Evolutionary conservation across 2,113 vertebrate genomes (phyloP).

Genomic region (Garra rufa): DNA sequence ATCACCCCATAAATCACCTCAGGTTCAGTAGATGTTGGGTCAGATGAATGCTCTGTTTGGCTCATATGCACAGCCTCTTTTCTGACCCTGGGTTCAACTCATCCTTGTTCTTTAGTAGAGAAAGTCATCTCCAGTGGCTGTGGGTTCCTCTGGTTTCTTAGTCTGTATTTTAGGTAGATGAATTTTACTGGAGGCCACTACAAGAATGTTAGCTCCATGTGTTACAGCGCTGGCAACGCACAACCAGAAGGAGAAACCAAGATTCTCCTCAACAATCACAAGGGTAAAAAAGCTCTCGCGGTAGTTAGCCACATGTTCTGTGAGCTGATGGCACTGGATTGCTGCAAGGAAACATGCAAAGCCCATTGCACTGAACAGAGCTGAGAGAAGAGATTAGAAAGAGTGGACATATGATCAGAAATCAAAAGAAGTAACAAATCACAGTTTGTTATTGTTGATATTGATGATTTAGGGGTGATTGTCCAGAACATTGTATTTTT

Average conservation of each 20-base stretch:
- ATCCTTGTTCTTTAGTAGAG: conserved; percentile 66
- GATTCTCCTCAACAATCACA: conserved; percentile 82
- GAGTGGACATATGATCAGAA: too few relatives aligned
- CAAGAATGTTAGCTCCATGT: conserved; percentile 83
- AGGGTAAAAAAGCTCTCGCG: conserved; percentile 86
- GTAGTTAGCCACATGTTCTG: conserved; percentile 89
- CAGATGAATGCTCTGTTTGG: not conserved
- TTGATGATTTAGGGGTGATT: not conserved
- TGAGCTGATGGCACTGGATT: conserved; percentile 83
- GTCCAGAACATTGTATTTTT: not conserved
- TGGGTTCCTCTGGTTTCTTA: conserved; percentile 88
- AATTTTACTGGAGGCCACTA: conserved; percentile 86
- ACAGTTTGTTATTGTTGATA: not conserved
- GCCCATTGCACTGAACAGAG: conserved; percentile 80
- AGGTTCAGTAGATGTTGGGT: not conserved
- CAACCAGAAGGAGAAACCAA: conserved; percentile 91
- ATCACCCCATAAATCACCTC: not conserved
- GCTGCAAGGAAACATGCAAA: conserved; percentile 87
- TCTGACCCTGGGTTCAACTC: not conserved
- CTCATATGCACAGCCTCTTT: not conserved
- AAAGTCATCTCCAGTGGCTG: conserved; percentile 87
- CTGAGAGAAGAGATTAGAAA: conserved; percentile 68
- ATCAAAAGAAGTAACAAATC: not conserved
- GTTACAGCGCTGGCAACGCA: conserved; percentile 85
- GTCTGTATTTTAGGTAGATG: conserved; percentile 86